Evolutionary conservation across 2,113 vertebrate genomes (phyloP).

Genomic region (Perca flavescens): DNA sequence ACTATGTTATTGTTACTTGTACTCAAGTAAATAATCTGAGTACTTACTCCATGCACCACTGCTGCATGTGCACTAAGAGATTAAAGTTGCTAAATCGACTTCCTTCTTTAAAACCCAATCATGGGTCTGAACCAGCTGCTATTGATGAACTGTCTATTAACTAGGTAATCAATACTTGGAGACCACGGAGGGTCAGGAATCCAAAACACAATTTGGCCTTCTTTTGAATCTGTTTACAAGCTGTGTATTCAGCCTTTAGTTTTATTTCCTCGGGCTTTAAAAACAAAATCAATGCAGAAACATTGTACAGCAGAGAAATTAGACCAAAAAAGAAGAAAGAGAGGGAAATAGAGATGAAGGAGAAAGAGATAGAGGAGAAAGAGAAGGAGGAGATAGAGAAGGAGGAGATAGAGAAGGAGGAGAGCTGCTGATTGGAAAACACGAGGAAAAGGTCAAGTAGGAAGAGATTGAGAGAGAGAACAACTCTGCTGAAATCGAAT

Average conservation of each 20-base stretch:
- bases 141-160: constrained; percentile 10
- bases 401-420: neutral
- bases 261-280: neutral
- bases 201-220: neutral
- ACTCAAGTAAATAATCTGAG: neutral
- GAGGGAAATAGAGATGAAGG: neutral
- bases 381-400: neutral
- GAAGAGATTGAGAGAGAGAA: constrained; percentile 25
- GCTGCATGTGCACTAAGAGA: neutral
- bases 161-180: neutral
- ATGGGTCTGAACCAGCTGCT: neutral
- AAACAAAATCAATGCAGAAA: constrained; percentile 57
- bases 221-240: neutral
- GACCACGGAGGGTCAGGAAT: neutral
- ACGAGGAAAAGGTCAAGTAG: constrained; percentile 49
- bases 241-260: neutral
- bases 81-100: constrained; percentile 27
- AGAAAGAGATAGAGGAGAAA: neutral
- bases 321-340: neutral
- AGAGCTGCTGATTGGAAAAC: constrained; percentile 56
- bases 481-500: constrained; percentile 46
- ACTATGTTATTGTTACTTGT: neutral
- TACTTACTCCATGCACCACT: neutral
- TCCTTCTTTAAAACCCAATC: neutral
- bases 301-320: constrained; percentile 34